Percentiles rank a stretch among this genome's conserved stretches.
These are phyloP conservation scores for Ceuthmochares aereus DNA, from an alignment of 2,113 vertebrate species.

Conservation along the genomic window DNA sequence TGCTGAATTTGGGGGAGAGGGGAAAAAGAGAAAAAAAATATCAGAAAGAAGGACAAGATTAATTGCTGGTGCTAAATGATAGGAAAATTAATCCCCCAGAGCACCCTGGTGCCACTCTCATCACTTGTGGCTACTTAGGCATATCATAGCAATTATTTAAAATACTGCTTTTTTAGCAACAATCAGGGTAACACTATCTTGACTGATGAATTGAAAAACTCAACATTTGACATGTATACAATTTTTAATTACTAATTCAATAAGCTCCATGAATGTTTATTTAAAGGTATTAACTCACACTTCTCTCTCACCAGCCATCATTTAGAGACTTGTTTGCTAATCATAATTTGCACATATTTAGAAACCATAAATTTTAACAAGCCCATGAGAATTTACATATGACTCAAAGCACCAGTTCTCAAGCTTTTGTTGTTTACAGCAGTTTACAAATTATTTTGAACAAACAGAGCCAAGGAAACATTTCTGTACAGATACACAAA, in stretches of 20 bases:
- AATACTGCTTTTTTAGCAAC: neutral
- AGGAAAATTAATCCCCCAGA: neutral
- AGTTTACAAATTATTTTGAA: neutral
- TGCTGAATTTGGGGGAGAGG: neutral
- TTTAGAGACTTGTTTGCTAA: neutral
- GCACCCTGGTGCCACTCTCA: neutral
- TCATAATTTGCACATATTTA: neutral
- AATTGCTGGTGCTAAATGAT: neutral
- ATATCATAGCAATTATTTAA: neutral
- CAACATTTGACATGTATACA: neutral
- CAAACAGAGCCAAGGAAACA: neutral
- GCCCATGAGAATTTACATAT: neutral
- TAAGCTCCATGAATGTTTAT: neutral
- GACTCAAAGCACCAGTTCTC: neutral
- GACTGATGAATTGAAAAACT: neutral
- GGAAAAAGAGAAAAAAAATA: neutral
- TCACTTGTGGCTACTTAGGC: neutral
- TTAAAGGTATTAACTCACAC: neutral
- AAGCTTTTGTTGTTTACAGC: neutral
- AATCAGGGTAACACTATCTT: neutral
- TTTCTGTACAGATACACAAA: neutral
- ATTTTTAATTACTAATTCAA: neutral
- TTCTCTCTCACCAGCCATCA: neutral
- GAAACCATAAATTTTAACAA: neutral
- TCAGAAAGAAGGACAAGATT: neutral